phyloP scores from a whole-genome alignment of 2,797 vertebrate genomes.

The Thalassophryne amazonica region DNA sequence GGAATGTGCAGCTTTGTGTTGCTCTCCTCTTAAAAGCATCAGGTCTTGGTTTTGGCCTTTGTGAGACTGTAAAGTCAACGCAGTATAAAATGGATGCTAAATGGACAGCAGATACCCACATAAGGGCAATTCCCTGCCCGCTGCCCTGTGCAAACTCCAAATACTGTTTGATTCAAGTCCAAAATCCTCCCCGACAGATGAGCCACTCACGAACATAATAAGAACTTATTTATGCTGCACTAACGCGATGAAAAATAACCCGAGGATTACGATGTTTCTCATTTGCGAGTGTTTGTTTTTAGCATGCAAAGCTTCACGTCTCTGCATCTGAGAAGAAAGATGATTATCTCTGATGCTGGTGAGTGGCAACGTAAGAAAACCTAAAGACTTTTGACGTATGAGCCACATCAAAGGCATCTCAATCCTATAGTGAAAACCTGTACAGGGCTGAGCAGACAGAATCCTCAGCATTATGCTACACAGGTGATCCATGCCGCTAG shows the following conservation, averaged over 20 bases:
- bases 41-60: conserved; percentile 44
- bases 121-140: conserved; percentile 36
- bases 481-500: conserved; percentile 54
- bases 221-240: conserved; percentile 53
- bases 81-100: conserved; percentile 39
- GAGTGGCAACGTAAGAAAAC: conserved; percentile 44
- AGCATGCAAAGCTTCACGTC: conserved; percentile 51
- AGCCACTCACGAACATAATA: conserved; percentile 25
- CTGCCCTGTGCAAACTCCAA: conserved; percentile 23
- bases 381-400: conserved; percentile 61
- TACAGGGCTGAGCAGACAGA: conserved; percentile 50
- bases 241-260: conserved; percentile 75
- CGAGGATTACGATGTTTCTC: conserved; percentile 54
- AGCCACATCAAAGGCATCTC: conserved; percentile 61
- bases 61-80: conserved; percentile 44
- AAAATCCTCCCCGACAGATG: conserved; percentile 26
- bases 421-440: conserved; percentile 52
- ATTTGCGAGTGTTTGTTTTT: conserved; percentile 63
- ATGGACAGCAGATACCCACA: conserved; percentile 54
- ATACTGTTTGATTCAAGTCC: conserved; percentile 38
- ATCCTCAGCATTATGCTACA: conserved; percentile 54
- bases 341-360: conserved; percentile 53
- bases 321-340: conserved; percentile 28
- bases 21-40: conserved; percentile 52
- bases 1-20: conserved; percentile 66